Base-by-base conservation (phyloP, 1,140 invertebrate genomes). In the Coenobita brevimanus region DNA sequence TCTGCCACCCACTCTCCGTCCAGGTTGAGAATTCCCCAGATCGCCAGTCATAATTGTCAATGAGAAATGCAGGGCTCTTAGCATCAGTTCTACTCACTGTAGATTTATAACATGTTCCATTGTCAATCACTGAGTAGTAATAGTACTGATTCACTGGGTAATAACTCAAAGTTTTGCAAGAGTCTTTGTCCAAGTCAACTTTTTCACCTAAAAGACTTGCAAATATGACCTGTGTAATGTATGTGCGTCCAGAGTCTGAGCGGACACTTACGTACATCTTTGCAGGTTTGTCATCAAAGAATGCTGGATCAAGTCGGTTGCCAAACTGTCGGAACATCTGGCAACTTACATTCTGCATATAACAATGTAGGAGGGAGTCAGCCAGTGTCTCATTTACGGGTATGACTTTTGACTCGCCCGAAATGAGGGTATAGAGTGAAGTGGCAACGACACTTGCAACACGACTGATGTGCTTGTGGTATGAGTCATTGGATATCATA, bases 21-120 rank as follows among this genome's bases (percentile, higher is more conserved):
- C 89, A 90, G 76, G 89, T 84, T 33, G 89, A 88, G 67, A 84
- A 90, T 62, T 88, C 69, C 1, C 85, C 84, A 27, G 89, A 90
- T 43, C 84, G 62, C 75, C 80, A 90, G 50, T 90, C 81, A 73
- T 90, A 90, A 33, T 80, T 33, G 8, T 82, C 62, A 69, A 90
- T 90, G 15, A 84, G 36, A 46, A 90, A 90, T n/a, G 89, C 89
- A 69, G 89, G 89, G 38, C 89, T 90, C 73, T 84, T 83, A 36
- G 89, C 89, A 54, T 87, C 86, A 30, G 82, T 87, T n/a, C 80
- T 81, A 30, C 84, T 41, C 4, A 80, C 84, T 50, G 89, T 87
- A 54, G 89, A 82, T 27, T 57, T n/a, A 36, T 46, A 62, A 62
- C 89, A 90, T 17, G 89, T 90, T 46, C 89, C 89, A 90, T 90